phyloP scores from a whole-genome alignment of 2,888 invertebrate genomes.

The Parochlus steinenii region DNA sequence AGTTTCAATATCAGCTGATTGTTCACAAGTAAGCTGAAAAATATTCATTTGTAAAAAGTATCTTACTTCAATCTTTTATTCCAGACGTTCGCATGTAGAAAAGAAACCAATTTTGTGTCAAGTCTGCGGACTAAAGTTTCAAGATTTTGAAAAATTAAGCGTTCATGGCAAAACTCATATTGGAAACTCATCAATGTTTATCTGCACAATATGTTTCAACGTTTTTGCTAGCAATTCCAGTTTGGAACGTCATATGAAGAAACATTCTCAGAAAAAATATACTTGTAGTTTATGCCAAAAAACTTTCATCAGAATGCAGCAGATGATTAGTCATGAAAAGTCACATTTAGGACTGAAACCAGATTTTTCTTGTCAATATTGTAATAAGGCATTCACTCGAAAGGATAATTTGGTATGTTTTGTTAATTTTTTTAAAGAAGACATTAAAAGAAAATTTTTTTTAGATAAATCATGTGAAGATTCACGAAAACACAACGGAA shows the following conservation, averaged over 20 bases:
- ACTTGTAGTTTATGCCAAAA: too few species aligned
- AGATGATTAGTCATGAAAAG: too few species aligned
- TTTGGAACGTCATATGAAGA: conserved; percentile 63
- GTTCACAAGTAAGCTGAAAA: conserved; percentile 41
- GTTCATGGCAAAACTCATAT: conserved; percentile 73
- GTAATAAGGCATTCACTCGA: too few species aligned
- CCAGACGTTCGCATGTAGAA: conserved; percentile 70
- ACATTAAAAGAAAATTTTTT: too few species aligned
- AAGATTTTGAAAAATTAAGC: conserved; percentile 60
- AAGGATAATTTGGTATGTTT: too few species aligned
- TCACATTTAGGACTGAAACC: too few species aligned
- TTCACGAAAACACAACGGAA: too few species aligned
- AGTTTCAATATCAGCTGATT: conserved; percentile 72
- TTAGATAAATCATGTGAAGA: too few species aligned
- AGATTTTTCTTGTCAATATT: too few species aligned
- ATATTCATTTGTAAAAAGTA: neutral
- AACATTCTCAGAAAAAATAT: too few species aligned
- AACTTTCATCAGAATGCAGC: too few species aligned
- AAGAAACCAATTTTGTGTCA: conserved; percentile 66
- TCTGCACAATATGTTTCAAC: conserved; percentile 54
- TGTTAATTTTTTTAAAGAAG: too few species aligned
- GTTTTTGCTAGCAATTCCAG: conserved; percentile 55
- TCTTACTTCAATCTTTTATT: conserved; percentile 12
- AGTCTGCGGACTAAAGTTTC: conserved; percentile 72
- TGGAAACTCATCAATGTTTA: conserved; percentile 60